These are phyloP conservation scores for Leptosomus discolor DNA, from an alignment of 2,113 vertebrate species.

Conservation along the genomic window DNA sequence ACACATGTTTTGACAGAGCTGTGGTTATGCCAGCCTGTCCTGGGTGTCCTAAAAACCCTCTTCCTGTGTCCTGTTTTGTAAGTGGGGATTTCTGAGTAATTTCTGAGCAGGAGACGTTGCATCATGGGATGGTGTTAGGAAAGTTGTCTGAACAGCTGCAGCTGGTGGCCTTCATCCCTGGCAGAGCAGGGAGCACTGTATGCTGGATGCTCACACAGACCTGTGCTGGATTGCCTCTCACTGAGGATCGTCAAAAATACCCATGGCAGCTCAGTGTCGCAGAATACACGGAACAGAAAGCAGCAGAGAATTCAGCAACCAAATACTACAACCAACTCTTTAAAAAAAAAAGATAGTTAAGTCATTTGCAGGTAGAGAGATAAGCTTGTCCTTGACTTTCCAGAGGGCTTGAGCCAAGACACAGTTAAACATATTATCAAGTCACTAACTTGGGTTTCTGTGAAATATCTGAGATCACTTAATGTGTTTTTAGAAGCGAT, in stretches of 20 bases:
- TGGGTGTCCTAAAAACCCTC: conserved; percentile 30
- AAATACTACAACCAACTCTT: neutral
- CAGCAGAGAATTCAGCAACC: neutral
- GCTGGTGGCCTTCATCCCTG: neutral
- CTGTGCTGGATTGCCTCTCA: neutral
- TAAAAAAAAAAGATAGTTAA: neutral
- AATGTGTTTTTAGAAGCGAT: neutral
- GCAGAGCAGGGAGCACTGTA: fast-evolving
- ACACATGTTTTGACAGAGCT: conserved; percentile 20
- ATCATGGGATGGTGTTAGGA: conserved; percentile 55
- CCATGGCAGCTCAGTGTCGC: neutral
- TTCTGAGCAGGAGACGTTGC: conserved; percentile 58
- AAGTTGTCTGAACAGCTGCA: conserved; percentile 43
- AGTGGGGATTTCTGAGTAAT: conserved; percentile 65
- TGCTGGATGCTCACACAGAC: neutral
- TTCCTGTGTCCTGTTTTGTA: conserved; percentile 55
- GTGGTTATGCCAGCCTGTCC: conserved; percentile 24
- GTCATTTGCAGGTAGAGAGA: neutral
- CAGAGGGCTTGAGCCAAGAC: neutral
- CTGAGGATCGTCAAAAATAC: neutral
- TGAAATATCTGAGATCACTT: neutral
- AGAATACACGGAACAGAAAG: fast-evolving
- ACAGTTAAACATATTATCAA: neutral
- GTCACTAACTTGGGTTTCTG: neutral
- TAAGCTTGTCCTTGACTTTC: conserved; percentile 7